Evolutionary conservation across 2,797 vertebrate species (phyloP), one percentile per base, ranked within the genome.

Genomic region (Lacerta viridis): DNA sequence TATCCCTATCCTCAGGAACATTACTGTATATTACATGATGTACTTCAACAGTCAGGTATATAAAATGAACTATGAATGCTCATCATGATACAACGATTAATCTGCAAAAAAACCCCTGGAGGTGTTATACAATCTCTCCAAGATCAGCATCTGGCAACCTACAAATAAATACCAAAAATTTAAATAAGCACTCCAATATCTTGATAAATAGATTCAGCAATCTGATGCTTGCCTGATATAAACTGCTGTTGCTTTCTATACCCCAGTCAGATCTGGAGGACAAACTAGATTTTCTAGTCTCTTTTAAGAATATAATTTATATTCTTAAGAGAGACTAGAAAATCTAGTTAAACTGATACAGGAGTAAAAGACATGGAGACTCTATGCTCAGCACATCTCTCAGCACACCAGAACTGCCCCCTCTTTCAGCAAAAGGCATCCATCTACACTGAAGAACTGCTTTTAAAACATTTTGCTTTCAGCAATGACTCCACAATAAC

Each of bases 81-180:
- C 84, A 68, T 43, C 83, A 13, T 81, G 92, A 90, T 84, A 84
- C 88, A 87, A 92, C 61, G 68, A 87, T 79, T 79, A 50, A 90
- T 36, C 84, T 59, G 46, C 77, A 0, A 1, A 87, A 68, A 15
- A 68, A 15, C 59, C 36, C 81, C 71, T 55, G 80, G 72, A 20
- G 25, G 46, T 78, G 84, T 68, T 18, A 0, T 46, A n/a, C 29
- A 7, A 80, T 88, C 39, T 81, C 59, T 69, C 29, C 76, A 88
- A 66, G 3, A 76, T 27, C 71, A 76, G 20, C 0, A 23, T 61
- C 13, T 75, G 75, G 43, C 8, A 71, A 81, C 7, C 41, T 78
- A 39, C 7, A 82, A 25, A 50, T 80, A 89, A 80, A 71, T 66
- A 5, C 25, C 25, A 36, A 27, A 41, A 68, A 93, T 87, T 59